Conservation (phyloP, 2,797 vertebrate species). For the Gambusia yucatana region DNA sequence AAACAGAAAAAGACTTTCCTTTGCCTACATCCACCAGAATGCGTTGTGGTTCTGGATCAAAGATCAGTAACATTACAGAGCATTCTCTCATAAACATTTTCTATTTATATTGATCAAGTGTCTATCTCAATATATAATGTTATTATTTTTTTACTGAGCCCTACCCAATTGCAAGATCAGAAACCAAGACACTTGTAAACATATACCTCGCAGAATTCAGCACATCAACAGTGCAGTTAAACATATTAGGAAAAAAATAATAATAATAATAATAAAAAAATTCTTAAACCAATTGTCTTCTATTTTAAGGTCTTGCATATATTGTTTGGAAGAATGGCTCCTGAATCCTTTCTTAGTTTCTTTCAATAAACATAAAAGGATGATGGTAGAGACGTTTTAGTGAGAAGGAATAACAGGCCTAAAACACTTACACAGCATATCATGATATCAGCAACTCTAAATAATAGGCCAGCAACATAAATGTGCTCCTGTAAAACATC, state of each 20-base stretch:
- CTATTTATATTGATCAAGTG: no score
- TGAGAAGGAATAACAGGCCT: neutral
- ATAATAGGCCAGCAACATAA: constrained; percentile 5
- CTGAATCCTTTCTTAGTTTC: neutral
- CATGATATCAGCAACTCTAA: neutral
- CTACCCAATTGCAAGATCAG: neutral
- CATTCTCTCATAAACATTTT: no score
- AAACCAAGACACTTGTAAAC: neutral
- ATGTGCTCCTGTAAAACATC: constrained; percentile 19
- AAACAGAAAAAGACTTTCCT: no score
- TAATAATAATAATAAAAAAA: neutral
- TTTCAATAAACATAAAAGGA: neutral
- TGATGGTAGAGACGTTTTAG: neutral
- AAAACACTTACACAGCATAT: neutral
- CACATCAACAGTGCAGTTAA: neutral
- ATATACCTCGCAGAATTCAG: neutral
- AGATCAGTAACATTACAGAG: no score
- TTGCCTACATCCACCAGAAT: no score
- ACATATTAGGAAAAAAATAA: no score
- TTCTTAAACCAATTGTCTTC: neutral
- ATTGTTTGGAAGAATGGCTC: neutral
- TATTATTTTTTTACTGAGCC: no score
- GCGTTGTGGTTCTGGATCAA: no score
- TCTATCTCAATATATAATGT: no score
- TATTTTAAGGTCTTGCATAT: neutral